These are phyloP conservation scores for Panagrolaimus sp. DNA, from an alignment of 1,140 invertebrate genomes.

Conservation along the genomic window DNA sequence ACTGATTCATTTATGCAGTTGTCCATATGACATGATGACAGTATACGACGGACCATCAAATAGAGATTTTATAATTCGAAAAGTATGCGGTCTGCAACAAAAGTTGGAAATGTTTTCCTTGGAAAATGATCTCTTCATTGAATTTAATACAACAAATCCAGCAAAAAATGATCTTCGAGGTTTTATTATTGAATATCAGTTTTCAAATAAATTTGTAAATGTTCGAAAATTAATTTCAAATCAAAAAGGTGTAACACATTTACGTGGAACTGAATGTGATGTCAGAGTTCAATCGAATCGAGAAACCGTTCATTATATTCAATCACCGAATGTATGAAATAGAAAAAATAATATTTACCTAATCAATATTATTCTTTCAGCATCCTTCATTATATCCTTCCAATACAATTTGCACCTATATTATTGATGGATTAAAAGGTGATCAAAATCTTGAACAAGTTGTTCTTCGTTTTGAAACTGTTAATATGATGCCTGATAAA, in stretches of 20 bases:
- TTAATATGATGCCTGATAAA: constrained; percentile 41
- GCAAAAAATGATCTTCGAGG: constrained; percentile 52
- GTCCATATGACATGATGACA: constrained; percentile 94
- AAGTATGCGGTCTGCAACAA: constrained; percentile 89
- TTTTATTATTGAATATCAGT: constrained; percentile 59
- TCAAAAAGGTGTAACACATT: constrained; percentile 50
- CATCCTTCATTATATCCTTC: constrained; percentile 54
- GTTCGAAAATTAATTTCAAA: constrained; percentile 42
- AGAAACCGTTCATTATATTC: constrained; percentile 53
- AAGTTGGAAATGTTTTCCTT: constrained; percentile 56
- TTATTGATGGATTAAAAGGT: constrained; percentile 57
- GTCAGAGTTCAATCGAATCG: constrained; percentile 53
- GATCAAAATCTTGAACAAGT: constrained; percentile 59
- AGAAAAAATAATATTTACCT: not conserved
- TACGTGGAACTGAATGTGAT: constrained; percentile 56
- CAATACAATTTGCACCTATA: constrained; percentile 59
- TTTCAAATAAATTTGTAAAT: constrained; percentile 53
- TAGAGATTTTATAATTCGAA: constrained; percentile 80
- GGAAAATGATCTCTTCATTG: constrained; percentile 44
- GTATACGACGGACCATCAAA: constrained; percentile 86
- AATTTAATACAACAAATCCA: constrained; percentile 58
- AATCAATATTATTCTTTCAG: constrained; percentile 25
- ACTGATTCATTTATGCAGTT: constrained; percentile 66
- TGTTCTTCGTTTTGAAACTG: constrained; percentile 48
- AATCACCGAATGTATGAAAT: constrained; percentile 47